Conservation (phyloP, 2,888 invertebrate genomes). For the Pammene fasciana region DNA sequence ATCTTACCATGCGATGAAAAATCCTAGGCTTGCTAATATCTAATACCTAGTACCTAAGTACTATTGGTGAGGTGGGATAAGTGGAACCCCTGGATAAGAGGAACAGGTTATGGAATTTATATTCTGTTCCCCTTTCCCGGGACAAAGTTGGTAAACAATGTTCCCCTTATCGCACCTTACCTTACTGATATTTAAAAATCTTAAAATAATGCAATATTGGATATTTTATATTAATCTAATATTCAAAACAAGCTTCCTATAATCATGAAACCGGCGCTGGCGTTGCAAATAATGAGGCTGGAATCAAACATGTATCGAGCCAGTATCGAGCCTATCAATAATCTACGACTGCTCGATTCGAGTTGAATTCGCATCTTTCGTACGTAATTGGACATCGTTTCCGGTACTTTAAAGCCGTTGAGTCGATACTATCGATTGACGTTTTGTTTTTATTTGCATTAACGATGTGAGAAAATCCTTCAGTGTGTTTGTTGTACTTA, state of each 20-base stretch:
- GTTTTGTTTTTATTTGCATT: conserved; percentile 16
- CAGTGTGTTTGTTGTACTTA: not conserved
- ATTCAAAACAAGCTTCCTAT: not conserved
- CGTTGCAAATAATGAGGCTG: conserved; percentile 18
- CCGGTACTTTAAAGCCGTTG: conserved; percentile 51
- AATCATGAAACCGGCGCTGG: not conserved
- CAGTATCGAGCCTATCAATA: conserved; percentile 42
- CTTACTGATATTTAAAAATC: too few species aligned
- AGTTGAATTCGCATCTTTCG: conserved; percentile 50
- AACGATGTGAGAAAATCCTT: conserved; percentile 9
- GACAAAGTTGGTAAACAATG: too few species aligned
- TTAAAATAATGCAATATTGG: too few species aligned
- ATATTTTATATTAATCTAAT: not conserved
- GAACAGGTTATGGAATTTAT: too few species aligned
- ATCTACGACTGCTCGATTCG: conserved; percentile 48
- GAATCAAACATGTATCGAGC: conserved; percentile 18
- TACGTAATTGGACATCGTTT: conserved; percentile 61
- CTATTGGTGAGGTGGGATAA: too few species aligned
- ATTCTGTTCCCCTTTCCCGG: too few species aligned
- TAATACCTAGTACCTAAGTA: too few species aligned
- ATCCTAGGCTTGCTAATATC: too few species aligned
- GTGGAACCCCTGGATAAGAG: too few species aligned
- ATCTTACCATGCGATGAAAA: too few species aligned
- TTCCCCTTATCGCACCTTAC: too few species aligned
- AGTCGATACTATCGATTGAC: conserved; percentile 46